phyloP scores from a whole-genome alignment of 2,888 invertebrate species.

The Agrotis clavis region DNA sequence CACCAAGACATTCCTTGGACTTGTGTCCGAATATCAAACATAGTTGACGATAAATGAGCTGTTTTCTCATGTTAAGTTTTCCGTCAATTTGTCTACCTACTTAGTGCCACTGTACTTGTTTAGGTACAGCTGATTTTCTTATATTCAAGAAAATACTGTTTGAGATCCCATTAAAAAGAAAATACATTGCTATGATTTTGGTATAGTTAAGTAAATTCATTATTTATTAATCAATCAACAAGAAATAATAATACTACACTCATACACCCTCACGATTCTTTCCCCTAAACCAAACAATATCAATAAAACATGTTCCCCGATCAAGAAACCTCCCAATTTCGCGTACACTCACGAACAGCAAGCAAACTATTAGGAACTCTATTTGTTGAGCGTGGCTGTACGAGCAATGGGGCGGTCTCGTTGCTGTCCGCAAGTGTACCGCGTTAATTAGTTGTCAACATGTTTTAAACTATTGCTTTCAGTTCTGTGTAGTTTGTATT shows the following conservation, averaged over 20 bases:
- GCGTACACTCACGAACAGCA: slow-evolving; percentile 34
- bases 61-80: neutral
- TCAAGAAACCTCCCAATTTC: slow-evolving; percentile 27
- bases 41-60: no score
- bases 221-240: neutral
- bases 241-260: neutral
- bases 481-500: slow-evolving; percentile 22
- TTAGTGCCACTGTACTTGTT: no score
- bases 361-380: slow-evolving; percentile 55
- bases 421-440: slow-evolving; percentile 59
- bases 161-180: no score
- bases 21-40: no score
- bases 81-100: no score
- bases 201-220: neutral
- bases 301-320: slow-evolving; percentile 12
- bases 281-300: slow-evolving; percentile 14
- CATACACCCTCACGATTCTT: neutral
- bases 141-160: no score
- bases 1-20: no score
- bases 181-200: no score
- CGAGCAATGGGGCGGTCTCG: slow-evolving; percentile 44
- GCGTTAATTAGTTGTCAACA: slow-evolving; percentile 63
- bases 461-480: slow-evolving; percentile 61
- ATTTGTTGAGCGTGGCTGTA: slow-evolving; percentile 50
- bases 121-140: no score